These are phyloP conservation scores for Drosophila bocki DNA, from an alignment of 1,140 invertebrate genomes.

Conservation along the genomic window DNA sequence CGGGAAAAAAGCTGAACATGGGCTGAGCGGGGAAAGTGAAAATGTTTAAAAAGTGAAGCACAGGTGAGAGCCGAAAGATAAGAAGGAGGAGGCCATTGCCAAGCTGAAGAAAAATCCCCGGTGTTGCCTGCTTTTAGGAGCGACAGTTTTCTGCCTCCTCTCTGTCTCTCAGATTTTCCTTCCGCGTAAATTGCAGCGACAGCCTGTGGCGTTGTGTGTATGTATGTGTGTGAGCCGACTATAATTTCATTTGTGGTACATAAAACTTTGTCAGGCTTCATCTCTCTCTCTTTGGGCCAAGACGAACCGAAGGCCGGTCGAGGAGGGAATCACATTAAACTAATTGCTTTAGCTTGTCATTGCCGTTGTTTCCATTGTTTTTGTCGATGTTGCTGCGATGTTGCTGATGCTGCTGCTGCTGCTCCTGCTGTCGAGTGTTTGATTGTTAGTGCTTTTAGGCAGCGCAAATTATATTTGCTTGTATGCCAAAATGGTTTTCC, in stretches of 20 bases:
- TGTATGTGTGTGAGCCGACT: constrained; percentile 50
- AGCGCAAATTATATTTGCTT: constrained; percentile 77
- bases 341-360: constrained; percentile 84
- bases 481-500: constrained; percentile 54
- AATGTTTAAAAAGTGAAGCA: constrained; percentile 70
- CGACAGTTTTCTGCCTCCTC: constrained; percentile 32
- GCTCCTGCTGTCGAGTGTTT: constrained; percentile 35
- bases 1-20: neutral
- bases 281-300: constrained; percentile 46
- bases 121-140: constrained; percentile 76
- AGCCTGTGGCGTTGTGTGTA: constrained; percentile 56
- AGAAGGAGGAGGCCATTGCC: constrained; percentile 21
- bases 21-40: constrained; percentile 33
- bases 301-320: constrained; percentile 26
- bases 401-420: constrained; percentile 1
- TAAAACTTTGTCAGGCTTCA: constrained; percentile 78
- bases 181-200: constrained; percentile 77
- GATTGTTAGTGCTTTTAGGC: constrained; percentile 81
- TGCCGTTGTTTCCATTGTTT: constrained; percentile 54
- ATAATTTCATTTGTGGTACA: constrained; percentile 83
- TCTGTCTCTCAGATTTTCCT: constrained; percentile 29
- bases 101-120: neutral
- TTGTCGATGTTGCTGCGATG: constrained; percentile 23
- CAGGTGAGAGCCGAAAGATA: constrained; percentile 72
- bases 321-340: constrained; percentile 76